A percentile compares a stretch with the other conserved stretches of the same genome.
These are phyloP conservation scores for Apodemia zela DNA, from an alignment of 2,888 invertebrate genomes.

Conservation along the genomic window DNA sequence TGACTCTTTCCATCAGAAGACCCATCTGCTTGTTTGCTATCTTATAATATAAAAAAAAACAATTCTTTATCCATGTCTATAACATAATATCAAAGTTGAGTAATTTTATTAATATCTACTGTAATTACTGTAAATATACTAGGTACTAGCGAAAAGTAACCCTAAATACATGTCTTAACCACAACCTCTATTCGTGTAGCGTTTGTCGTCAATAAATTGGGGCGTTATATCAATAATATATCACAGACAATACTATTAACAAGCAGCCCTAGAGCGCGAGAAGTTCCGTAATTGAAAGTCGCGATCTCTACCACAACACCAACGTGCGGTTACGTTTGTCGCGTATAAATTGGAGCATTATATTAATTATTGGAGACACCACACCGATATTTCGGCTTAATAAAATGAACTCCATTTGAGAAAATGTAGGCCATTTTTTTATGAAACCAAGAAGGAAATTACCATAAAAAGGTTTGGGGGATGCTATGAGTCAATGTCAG, in stretches of 20 bases:
- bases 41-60: too few species aligned
- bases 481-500: background rate
- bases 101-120: too few species aligned
- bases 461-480: background rate
- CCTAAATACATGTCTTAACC: background rate
- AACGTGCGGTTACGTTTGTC: slow-evolving; percentile 43
- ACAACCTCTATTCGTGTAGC: background rate
- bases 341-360: slow-evolving; percentile 72
- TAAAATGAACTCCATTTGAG: slow-evolving; percentile 10
- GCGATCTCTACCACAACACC: slow-evolving; percentile 58
- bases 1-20: too few species aligned
- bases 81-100: too few species aligned
- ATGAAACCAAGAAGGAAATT: background rate
- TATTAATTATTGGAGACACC: slow-evolving; percentile 47
- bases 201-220: background rate
- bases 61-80: too few species aligned
- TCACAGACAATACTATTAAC: slow-evolving; percentile 3
- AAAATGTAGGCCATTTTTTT: background rate
- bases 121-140: too few species aligned
- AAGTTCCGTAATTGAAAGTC: slow-evolving; percentile 57
- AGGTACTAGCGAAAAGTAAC: background rate
- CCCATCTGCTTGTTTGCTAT: too few species aligned
- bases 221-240: slow-evolving; percentile 5
- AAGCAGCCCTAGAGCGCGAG: slow-evolving; percentile 21
- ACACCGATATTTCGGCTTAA: background rate